A percentile compares a stretch with the other conserved stretches of the same genome.
These are phyloP conservation scores for Orius insidiosus DNA, from an alignment of 1,140 invertebrate species.

Conservation along the genomic window DNA sequence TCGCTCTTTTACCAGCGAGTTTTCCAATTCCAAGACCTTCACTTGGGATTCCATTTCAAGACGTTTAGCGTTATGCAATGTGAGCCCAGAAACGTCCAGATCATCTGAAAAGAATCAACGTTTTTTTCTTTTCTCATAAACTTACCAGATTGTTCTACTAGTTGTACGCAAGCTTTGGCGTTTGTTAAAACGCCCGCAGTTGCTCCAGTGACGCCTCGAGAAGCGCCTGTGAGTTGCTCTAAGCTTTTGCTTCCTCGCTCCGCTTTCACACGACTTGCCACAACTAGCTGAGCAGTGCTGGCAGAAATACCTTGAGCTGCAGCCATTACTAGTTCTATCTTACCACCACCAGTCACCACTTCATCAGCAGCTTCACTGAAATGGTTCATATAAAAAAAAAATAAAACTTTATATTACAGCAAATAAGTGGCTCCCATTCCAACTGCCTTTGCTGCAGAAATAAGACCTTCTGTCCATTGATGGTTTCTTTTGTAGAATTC, in stretches of 20 bases:
- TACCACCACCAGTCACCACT: constrained; percentile 69
- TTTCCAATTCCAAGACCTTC: constrained; percentile 80
- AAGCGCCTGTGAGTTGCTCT: constrained; percentile 59
- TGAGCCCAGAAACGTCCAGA: constrained; percentile 74
- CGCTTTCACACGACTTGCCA: constrained; percentile 84
- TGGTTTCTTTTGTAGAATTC: constrained; percentile 98
- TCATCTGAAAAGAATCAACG: constrained; percentile 40
- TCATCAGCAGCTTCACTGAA: constrained; percentile 81
- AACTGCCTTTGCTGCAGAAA: constrained; percentile 95
- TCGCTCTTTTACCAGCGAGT: constrained; percentile 73
- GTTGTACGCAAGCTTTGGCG: constrained; percentile 69
- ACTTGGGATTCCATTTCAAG: constrained; percentile 93
- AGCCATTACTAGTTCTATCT: constrained; percentile 85
- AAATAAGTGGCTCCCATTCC: constrained; percentile 87
- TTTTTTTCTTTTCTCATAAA: constrained; percentile 8
- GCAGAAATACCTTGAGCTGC: constrained; percentile 95
- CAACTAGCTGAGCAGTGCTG: constrained; percentile 89
- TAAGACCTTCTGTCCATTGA: constrained; percentile 95
- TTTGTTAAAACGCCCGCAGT: constrained; percentile 86
- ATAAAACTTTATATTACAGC: constrained; percentile 39
- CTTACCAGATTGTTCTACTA: constrained; percentile 68
- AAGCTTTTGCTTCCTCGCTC: constrained; percentile 64
- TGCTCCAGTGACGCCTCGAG: constrained; percentile 69
- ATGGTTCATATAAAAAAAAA: not conserved
- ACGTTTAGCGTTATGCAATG: constrained; percentile 83